Base-by-base conservation (phyloP, 2,113 vertebrate species). In the Strix aluco region DNA sequence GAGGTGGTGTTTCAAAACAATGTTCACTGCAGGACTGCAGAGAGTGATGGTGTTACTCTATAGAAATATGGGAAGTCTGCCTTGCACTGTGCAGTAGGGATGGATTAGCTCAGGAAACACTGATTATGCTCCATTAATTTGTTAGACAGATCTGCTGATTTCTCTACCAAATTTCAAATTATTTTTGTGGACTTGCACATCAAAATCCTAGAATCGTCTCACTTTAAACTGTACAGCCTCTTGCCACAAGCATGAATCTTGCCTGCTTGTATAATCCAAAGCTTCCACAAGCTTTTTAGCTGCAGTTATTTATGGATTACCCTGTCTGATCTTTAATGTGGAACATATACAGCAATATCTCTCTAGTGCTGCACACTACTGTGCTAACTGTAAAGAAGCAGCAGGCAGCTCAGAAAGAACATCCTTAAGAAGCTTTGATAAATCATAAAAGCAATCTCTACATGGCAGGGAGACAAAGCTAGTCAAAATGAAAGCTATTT, bases 341-440 rank as follows among this genome's bases (percentile, higher is more conserved):
- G 85, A 86, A 66, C 62, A 47, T 42, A 93, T 7, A 80, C 46
- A 95, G 67, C 49, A 70, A 32, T 66, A 73, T 77, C n/a, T 86
- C 62, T 92, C 66, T 21, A 83, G 71, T 58, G 57, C 74, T 36
- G 6, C 46, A 16, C 30, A 61, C 22, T 69, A 40, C 81, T 77
- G 34, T 46, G 65, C 62, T 75, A 82, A 87, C 87, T 65, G 58
- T 46, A 77, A 96, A 77, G 49, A 78, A 92, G 66, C 62, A 88
- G 84, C 49, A 86, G 81, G 62, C 49, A 88, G 74, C 74, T 96
- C 62, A 34, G 90, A 95, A 91, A 82, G 58, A 90, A 47, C 87
- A 95, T 80, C 62, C 54, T 72, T 92, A 94, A 96, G 81, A 94
- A 95, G 81, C 78, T 95, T 92, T 96, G 78, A 75, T 93, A 95